Percentiles rank a stretch among this genome's conserved stretches.
Conservation (phyloP, 1,140 invertebrate species). For the Caenorhabditis elegans region DNA sequence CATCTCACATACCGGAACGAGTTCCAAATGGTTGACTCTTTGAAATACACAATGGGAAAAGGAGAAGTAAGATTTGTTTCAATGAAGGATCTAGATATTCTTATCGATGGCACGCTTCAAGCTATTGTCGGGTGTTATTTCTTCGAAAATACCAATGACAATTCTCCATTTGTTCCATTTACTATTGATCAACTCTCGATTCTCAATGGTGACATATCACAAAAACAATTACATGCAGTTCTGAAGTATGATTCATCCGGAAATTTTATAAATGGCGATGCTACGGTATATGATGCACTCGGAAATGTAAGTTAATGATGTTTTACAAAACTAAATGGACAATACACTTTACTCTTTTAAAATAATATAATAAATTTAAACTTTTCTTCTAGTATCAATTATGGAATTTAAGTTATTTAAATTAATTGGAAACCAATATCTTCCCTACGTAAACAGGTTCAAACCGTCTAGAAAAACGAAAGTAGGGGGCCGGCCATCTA, state of each 20-base stretch:
- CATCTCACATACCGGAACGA: slow-evolving; percentile 14
- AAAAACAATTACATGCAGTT: not conserved
- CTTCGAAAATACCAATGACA: not conserved
- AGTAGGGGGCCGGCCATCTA: too few species aligned
- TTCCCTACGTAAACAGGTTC: too few species aligned
- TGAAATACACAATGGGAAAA: not conserved
- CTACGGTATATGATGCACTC: not conserved
- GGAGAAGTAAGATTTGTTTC: not conserved
- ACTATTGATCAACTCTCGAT: not conserved
- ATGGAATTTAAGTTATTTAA: too few species aligned
- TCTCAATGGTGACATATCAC: not conserved
- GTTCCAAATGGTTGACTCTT: slow-evolving; percentile 19
- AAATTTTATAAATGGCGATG: slow-evolving; percentile 19
- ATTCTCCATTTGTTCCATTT: slow-evolving; percentile 31
- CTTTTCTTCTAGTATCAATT: too few species aligned
- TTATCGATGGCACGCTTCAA: slow-evolving; percentile 32
- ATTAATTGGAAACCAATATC: too few species aligned
- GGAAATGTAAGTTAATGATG: slow-evolving; percentile 20
- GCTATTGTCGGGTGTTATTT: slow-evolving; percentile 21
- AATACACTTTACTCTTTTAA: too few species aligned
- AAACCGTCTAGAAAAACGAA: too few species aligned
- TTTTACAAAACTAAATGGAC: too few species aligned
- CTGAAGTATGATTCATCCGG: not conserved
- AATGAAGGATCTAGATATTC: slow-evolving; percentile 2
- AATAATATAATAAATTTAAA: too few species aligned